These are phyloP conservation scores for Drosophila bocqueti DNA, from an alignment of 1,140 invertebrate genomes.

Conservation along the genomic window DNA sequence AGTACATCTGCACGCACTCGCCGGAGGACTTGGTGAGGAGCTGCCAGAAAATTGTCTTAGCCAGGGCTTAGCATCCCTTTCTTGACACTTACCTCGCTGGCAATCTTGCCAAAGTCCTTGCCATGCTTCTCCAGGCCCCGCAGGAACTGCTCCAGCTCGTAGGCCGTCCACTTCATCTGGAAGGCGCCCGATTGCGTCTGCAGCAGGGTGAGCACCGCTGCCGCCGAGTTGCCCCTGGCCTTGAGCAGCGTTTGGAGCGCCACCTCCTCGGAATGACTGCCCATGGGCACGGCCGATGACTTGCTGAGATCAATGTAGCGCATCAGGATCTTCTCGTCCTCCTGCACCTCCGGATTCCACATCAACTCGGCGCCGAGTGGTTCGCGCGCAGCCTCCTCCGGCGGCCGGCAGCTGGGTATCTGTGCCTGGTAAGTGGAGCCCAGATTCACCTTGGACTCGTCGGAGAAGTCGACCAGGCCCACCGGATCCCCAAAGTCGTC, in stretches of 20 bases:
- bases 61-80: not conserved
- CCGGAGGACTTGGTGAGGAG: conserved; percentile 94
- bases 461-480: conserved; percentile 79
- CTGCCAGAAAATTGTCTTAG: conserved; percentile 84
- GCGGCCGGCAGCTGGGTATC: conserved; percentile 87
- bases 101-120: conserved; percentile 96
- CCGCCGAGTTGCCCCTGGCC: conserved; percentile 94
- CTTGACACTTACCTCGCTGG: conserved; percentile 90
- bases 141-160: conserved; percentile 95
- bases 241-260: conserved; percentile 96
- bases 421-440: conserved; percentile 95
- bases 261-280: conserved; percentile 97
- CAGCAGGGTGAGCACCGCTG: conserved; percentile 93
- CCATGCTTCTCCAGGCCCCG: conserved; percentile 94
- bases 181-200: conserved; percentile 90
- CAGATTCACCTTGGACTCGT: conserved; percentile 92
- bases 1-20: conserved; percentile 99
- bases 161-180: conserved; percentile 93
- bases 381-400: conserved; percentile 50
- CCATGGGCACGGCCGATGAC: conserved; percentile 95
- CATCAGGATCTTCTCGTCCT: conserved; percentile 78
- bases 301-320: conserved; percentile 95
- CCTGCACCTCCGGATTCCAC: conserved; percentile 92
- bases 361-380: conserved; percentile 89
- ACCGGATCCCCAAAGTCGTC: conserved; percentile 80